Evolutionary conservation across 2,797 vertebrate species (phyloP).

Genomic region (Tragopan temminckii): DNA sequence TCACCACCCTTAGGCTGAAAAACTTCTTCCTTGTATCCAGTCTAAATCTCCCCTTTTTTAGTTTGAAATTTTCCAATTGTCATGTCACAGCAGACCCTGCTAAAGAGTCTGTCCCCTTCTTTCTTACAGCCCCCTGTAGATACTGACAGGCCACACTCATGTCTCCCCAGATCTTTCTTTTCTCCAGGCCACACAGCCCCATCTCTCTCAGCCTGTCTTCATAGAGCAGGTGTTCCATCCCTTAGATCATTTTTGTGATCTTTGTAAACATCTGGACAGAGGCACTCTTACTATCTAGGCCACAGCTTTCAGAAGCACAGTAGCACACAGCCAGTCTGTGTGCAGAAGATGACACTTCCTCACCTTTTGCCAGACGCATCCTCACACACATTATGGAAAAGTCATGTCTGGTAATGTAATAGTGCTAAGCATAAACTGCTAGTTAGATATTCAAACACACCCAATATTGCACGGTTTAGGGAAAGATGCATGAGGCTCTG

Average conservation of each 20-base stretch:
- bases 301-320: conserved; percentile 4
- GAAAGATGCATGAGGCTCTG: conserved; percentile 9
- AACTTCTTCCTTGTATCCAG: no score
- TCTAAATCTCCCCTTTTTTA: no score
- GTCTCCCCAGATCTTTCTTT: no score
- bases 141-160: no score
- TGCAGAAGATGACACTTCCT: background rate
- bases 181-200: no score
- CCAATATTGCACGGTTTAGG: background rate
- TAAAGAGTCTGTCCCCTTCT: no score
- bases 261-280: conserved; percentile 12
- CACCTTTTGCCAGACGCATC: conserved; percentile 11
- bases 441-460: conserved; percentile 40
- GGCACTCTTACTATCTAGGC: background rate
- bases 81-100: no score
- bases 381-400: background rate
- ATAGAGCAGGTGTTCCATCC: no score
- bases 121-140: no score
- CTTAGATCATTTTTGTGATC: background rate
- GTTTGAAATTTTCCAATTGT: no score
- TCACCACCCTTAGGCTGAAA: no score
- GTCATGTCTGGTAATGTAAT: background rate
- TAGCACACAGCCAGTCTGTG: background rate
- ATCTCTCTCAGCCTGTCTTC: no score
- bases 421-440: background rate